Base-by-base conservation (phyloP, 2,113 vertebrate genomes). In the Parus major region DNA sequence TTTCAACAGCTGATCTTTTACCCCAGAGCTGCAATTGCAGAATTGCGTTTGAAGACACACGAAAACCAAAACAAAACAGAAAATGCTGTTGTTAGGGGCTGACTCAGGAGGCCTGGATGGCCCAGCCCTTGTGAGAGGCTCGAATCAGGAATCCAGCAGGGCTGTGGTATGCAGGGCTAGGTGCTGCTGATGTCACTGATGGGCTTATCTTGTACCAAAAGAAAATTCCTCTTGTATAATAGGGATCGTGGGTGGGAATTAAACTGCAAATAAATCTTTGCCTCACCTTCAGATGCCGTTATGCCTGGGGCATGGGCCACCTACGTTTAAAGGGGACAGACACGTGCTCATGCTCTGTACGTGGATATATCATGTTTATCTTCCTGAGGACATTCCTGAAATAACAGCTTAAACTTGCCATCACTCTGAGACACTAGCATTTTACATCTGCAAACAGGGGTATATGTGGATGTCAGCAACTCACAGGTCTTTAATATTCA, bases 31-130 rank as follows among this genome's bases (percentile, higher is more conserved):
- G 92, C 88, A 70, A 0, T 92, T 89, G 88, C 92, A 92, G 95
- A 92, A 95, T 31, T 94, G 66, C 1, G 0, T 89, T 72, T 79
- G 75, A 92, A 91, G 90, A 56, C 66, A 1, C 83, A 50, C 41
- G 57, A 91, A 92, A 60, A 2, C 56, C 93, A 88, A 96, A 95
- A 96, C 92, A 95, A 95, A 96, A 4, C 96, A 92, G 88, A 57
- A 95, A 91, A 89, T 50, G 78, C 92, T 63, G 90, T 95, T 94
- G 95, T 95, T 95, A 95, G 95, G 94, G 94, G 85, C 93, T 94
- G 94, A 95, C 84, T 95, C 94, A 94, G 93, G 89, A 95, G 89
- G 82, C 70, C 61, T 31, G 69, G 11, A 29, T 76, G 69, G 94
- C 91, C 93, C 93, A 93, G 33, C 91, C 84, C 93, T 85, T 23